These are phyloP conservation scores for Heliconius sara DNA, from an alignment of 2,888 invertebrate genomes.

Conservation along the genomic window DNA sequence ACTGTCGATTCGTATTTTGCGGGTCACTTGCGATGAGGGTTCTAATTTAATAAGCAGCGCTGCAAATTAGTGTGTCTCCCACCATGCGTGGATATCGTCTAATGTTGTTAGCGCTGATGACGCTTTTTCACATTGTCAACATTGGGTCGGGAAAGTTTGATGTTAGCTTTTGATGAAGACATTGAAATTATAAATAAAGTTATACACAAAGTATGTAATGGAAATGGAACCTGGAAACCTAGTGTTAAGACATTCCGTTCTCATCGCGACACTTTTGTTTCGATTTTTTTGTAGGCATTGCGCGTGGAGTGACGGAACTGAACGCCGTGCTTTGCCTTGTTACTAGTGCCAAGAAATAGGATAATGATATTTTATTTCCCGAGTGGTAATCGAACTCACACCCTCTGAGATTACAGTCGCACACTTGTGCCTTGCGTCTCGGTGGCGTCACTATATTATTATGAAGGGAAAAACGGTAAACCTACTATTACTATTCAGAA, in stretches of 20 bases:
- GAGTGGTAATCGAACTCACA: too few species aligned
- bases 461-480: too few species aligned
- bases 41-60: constrained; percentile 52
- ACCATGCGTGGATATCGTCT: constrained; percentile 39
- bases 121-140: constrained; percentile 43
- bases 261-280: background rate
- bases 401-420: too few species aligned
- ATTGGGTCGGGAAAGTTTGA: constrained; percentile 12
- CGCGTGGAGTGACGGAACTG: too few species aligned
- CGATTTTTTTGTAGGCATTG: too few species aligned
- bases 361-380: too few species aligned
- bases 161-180: background rate
- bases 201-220: too few species aligned
- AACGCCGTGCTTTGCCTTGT: too few species aligned
- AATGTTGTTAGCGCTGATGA: constrained; percentile 42
- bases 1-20: constrained; percentile 50
- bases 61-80: constrained; percentile 48
- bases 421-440: too few species aligned
- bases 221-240: background rate
- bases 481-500: too few species aligned
- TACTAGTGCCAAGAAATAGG: too few species aligned
- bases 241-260: background rate
- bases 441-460: too few species aligned
- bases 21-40: constrained; percentile 50
- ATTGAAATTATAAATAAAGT: background rate